Evolutionary conservation across 1,140 invertebrate species (phyloP), one percentile per base, ranked within the genome.

Genomic region (Drosophila elegans): DNA sequence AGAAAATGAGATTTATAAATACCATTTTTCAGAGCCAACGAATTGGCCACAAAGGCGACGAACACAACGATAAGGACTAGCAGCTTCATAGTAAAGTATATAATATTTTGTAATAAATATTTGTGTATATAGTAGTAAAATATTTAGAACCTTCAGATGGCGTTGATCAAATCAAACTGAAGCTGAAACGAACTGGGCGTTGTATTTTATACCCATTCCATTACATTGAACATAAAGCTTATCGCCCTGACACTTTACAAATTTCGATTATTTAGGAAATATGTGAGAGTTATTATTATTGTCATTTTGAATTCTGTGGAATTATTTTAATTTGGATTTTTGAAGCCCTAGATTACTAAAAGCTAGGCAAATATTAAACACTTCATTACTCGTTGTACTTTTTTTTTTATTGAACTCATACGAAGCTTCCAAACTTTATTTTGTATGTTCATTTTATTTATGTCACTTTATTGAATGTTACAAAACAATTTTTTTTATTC

Each of bases 231-330:
- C 27, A 38, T 12, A 7, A 7, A 6, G 38, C 44, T 64, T 64
- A 74, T 74, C 49, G 12, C 5, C 95, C 2, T 94, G 93, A 82
- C 97, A 97, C 12, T 88, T 16, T 7, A 27, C 3, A 34, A 4
- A 29, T 3, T 6, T 10, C 6, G 4, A 34, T 9, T 36, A 13
- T 10, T 3, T 21, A 21, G 16, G 16, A 21, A 21, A 21, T 21
- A 21, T 21, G 16, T 21, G 16, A 1, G 16, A 21, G 1, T 21
- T 21, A 21, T 21, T 21, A n/a, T 46, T 54, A 34, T 7, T 45
- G 21, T 27, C 3, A 1, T 1, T 36, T 27, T 4, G 11, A 49
- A 7, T 25, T 16, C 5, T 7, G 7, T 2, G n/a, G 1, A 0
- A 6, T n/a, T 2, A 7, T 11, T 11, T 5, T 6, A 66, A 74